Conservation (phyloP, 2,888 invertebrate genomes). For the Troides aeacus region DNA sequence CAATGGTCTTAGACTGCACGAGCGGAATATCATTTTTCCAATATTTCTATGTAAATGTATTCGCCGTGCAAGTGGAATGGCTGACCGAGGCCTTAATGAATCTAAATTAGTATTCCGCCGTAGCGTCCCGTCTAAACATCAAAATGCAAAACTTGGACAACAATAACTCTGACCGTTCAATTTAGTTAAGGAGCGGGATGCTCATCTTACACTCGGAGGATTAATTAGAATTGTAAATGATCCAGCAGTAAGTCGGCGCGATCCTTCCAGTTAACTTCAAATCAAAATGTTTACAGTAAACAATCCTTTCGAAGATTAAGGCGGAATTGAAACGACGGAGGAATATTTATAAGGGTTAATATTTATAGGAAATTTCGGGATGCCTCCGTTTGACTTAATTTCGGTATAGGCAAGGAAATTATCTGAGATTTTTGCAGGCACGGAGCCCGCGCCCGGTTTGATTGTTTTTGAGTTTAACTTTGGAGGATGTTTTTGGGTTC, state of each 20-base stretch:
- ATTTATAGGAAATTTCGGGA: slow-evolving; percentile 44
- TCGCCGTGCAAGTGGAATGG: slow-evolving; percentile 23
- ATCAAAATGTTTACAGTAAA: slow-evolving; percentile 76
- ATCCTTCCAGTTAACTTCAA: slow-evolving; percentile 71
- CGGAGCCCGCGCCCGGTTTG: slow-evolving; percentile 46
- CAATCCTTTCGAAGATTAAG: slow-evolving; percentile 76
- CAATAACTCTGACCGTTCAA: slow-evolving; percentile 55
- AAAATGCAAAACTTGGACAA: slow-evolving; percentile 68
- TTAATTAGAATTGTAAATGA: slow-evolving; percentile 78
- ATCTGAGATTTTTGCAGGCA: slow-evolving; percentile 48
- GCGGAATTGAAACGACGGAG: slow-evolving; percentile 57
- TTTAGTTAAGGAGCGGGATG: slow-evolving; percentile 60
- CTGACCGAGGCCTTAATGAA: slow-evolving; percentile 33
- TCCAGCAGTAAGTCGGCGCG: slow-evolving; percentile 54
- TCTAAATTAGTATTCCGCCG: slow-evolving; percentile 38
- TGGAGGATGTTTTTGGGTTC: slow-evolving; percentile 44
- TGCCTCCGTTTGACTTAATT: slow-evolving; percentile 29
- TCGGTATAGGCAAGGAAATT: slow-evolving; percentile 47
- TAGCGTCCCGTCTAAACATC: slow-evolving; percentile 46
- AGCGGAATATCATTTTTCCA: slow-evolving; percentile 27
- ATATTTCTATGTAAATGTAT: slow-evolving; percentile 29
- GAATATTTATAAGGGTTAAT: slow-evolving; percentile 71
- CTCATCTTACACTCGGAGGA: slow-evolving; percentile 64
- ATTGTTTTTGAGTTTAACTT: slow-evolving; percentile 62
- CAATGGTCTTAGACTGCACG: slow-evolving; percentile 18